These are phyloP conservation scores for Prunella himalayana DNA, from an alignment of 2,113 vertebrate species.

Conservation along the genomic window DNA sequence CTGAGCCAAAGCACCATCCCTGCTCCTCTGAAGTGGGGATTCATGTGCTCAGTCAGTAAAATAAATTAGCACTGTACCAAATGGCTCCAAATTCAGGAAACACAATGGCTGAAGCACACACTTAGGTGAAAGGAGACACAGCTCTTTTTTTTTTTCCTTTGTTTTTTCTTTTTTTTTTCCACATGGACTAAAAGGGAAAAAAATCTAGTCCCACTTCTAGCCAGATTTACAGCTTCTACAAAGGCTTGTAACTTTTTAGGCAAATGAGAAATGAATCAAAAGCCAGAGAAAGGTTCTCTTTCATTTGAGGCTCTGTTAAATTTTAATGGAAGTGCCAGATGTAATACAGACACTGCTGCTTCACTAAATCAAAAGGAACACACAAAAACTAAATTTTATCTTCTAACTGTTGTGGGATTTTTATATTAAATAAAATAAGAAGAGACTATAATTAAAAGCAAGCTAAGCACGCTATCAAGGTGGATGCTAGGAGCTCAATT, in stretches of 20 bases:
- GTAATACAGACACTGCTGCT: not conserved
- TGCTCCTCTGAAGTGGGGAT: constrained; percentile 23
- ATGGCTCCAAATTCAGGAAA: constrained; percentile 50
- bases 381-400: not conserved
- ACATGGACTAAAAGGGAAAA: not conserved
- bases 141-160: not conserved
- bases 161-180: not conserved
- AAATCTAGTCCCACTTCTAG: not conserved
- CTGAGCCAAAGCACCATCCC: not conserved
- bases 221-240: constrained; percentile 33
- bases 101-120: constrained; percentile 36
- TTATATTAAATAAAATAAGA: not conserved
- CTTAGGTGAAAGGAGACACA: constrained; percentile 27
- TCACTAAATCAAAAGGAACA: constrained; percentile 7
- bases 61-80: constrained; percentile 55
- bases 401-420: not conserved
- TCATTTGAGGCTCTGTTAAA: constrained; percentile 35
- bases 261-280: constrained; percentile 53
- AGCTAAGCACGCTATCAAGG: not conserved
- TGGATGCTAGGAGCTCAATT: not conserved
- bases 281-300: not conserved
- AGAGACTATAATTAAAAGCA: not conserved
- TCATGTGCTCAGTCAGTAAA: constrained; percentile 31
- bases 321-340: constrained; percentile 26
- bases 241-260: constrained; percentile 28